phyloP scores from a whole-genome alignment of 2,888 invertebrate genomes.

The Formica aserva region DNA sequence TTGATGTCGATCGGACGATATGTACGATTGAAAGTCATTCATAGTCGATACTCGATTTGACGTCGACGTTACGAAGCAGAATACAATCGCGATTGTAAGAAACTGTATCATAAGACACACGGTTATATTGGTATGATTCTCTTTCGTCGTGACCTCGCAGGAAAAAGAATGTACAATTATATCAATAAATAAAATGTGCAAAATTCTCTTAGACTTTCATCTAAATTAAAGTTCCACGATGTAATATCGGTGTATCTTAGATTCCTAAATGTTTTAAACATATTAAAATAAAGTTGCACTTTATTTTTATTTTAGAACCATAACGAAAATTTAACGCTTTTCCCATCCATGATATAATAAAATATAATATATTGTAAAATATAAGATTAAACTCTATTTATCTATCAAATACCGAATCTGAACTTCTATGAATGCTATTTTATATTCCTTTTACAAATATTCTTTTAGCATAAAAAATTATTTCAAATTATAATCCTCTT shows the following conservation, averaged over 20 bases:
- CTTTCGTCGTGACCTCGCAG: neutral
- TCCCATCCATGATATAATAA: neutral
- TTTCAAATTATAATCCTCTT: neutral
- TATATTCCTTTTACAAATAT: neutral
- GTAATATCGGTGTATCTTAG: neutral
- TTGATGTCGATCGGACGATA: conserved; percentile 36
- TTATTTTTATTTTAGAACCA: neutral
- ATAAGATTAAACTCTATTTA: neutral
- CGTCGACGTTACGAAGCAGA: conserved; percentile 9
- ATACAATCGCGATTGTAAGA: neutral
- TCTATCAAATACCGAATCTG: neutral
- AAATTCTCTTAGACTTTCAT: neutral
- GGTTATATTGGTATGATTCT: conserved; percentile 7
- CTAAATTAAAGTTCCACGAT: neutral
- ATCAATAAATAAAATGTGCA: neutral
- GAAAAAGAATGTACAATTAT: neutral
- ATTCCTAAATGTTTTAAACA: neutral
- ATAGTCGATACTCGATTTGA: conserved; percentile 29
- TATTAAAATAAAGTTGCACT: neutral
- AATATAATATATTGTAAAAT: neutral
- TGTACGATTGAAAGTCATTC: conserved; percentile 24
- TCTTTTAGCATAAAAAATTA: conserved; percentile 5
- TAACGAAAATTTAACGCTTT: neutral
- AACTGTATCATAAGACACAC: neutral
- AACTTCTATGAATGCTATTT: neutral